A percentile compares a stretch with the other conserved stretches of the same genome.
These are phyloP conservation scores for Holotrichia oblita DNA, from an alignment of 1,140 invertebrate genomes.

Conservation along the genomic window DNA sequence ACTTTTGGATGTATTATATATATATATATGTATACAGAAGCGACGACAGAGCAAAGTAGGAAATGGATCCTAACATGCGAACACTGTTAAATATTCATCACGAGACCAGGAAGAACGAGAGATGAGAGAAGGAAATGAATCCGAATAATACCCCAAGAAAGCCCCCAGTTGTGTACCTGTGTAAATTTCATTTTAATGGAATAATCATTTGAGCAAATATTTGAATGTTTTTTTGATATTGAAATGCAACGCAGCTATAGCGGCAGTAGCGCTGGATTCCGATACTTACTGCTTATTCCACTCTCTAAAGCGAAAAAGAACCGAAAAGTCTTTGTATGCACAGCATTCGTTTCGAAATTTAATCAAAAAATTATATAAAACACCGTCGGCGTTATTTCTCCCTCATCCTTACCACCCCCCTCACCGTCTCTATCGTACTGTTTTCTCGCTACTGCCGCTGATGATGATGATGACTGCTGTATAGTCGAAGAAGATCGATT, in stretches of 20 bases:
- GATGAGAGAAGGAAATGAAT: conserved; percentile 44
- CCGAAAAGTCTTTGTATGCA: conserved; percentile 49
- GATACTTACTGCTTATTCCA: conserved; percentile 53
- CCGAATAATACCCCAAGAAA: conserved; percentile 53
- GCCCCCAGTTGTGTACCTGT: conserved; percentile 55
- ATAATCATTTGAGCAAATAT: conserved; percentile 63
- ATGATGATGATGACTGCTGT: conserved; percentile 29
- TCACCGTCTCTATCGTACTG: neutral
- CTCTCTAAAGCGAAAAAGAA: conserved; percentile 45
- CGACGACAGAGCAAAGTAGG: conserved; percentile 27
- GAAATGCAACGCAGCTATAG: conserved; percentile 54
- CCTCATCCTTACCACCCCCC: no score
- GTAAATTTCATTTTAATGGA: conserved; percentile 63
- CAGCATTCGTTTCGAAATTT: conserved; percentile 59
- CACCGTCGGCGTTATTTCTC: conserved; percentile 44
- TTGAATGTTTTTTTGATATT: conserved; percentile 61
- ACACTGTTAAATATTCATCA: conserved; percentile 49
- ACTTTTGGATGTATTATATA: conserved; percentile 40
- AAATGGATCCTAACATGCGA: conserved; percentile 46
- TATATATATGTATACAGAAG: no score
- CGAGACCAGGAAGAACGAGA: conserved; percentile 3
- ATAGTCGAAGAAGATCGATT: conserved; percentile 34
- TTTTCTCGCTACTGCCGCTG: neutral
- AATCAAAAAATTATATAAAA: conserved; percentile 60
- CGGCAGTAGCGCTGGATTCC: conserved; percentile 36